These are phyloP conservation scores for Meloidogyne floridensis DNA, from an alignment of 1,140 invertebrate species.

Conservation along the genomic window DNA sequence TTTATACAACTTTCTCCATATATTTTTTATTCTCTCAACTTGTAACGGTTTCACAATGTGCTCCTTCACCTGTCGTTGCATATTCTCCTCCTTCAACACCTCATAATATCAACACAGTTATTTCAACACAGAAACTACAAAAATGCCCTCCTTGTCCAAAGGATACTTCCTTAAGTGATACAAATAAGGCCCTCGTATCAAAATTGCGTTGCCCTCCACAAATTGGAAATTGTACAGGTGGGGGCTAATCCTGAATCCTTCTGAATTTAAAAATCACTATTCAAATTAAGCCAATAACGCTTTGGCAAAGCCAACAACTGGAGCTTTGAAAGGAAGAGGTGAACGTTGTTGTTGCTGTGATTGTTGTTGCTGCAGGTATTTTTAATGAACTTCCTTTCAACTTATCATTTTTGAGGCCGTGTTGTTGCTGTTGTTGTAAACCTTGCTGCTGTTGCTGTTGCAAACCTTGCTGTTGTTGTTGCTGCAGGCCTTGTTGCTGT, in stretches of 20 bases:
- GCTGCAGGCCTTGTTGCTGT: not conserved
- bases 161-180: not conserved
- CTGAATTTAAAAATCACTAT: not conserved
- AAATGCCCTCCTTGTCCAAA: slow-evolving; percentile 3
- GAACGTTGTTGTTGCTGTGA: not conserved
- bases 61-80: not conserved
- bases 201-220: not conserved
- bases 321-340: not conserved
- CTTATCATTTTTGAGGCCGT: not conserved
- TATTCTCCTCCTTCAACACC: not conserved
- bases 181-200: not conserved
- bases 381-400: not conserved
- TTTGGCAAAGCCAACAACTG: not conserved
- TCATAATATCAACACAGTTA: not conserved
- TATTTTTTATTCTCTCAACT: not conserved
- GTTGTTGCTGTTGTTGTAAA: not conserved
- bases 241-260: not conserved
- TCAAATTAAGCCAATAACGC: not conserved
- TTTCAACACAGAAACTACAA: not conserved
- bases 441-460: not conserved
- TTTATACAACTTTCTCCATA: not conserved
- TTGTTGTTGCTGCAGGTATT: not conserved
- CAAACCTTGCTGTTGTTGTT: not conserved
- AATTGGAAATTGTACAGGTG: not conserved
- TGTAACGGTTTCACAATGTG: not conserved